Evolutionary conservation across 2,888 invertebrate genomes (phyloP).

Genomic region (Cyrtodaria siliqua): DNA sequence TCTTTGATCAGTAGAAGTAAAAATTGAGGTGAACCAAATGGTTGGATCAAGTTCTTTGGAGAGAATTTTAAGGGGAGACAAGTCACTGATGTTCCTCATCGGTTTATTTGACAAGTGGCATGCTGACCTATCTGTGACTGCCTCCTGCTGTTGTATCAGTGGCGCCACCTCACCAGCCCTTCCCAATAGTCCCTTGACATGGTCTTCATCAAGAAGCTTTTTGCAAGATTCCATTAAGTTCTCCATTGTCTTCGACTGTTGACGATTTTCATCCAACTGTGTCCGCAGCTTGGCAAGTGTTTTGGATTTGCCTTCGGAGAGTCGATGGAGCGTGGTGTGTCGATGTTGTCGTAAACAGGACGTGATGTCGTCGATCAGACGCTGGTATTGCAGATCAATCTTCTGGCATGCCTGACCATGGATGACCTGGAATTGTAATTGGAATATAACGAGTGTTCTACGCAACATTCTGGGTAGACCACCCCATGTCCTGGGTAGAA

Average conservation of each 20-base stretch:
- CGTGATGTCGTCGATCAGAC: constrained; percentile 76
- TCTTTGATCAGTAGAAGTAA: too few species aligned
- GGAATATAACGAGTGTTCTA: too few species aligned
- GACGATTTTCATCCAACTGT: constrained; percentile 67
- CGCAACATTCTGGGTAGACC: too few species aligned
- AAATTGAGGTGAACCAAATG: too few species aligned
- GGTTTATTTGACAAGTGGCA: too few species aligned
- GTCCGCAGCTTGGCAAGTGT: constrained; percentile 55
- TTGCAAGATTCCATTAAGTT: constrained; percentile 69
- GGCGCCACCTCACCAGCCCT: constrained; percentile 69
- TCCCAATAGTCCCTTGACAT: constrained; percentile 67
- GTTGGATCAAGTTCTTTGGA: too few species aligned
- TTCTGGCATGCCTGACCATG: constrained; percentile 73
- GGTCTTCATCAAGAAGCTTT: constrained; percentile 71
- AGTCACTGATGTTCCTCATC: too few species aligned
- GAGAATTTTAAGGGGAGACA: too few species aligned
- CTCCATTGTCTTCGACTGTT: constrained; percentile 67
- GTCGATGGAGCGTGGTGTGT: constrained; percentile 55
- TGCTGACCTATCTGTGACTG: constrained; percentile 54
- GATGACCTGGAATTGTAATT: constrained; percentile 71
- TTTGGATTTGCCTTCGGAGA: constrained; percentile 59
- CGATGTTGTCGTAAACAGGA: constrained; percentile 72
- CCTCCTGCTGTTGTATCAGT: constrained; percentile 60
- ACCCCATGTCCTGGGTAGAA: too few species aligned
- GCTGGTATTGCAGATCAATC: constrained; percentile 75